Percentiles rank a stretch among this genome's conserved stretches.
These are phyloP conservation scores for Reinhardtius hippoglossoides DNA, from an alignment of 2,113 vertebrate species.

Conservation along the genomic window DNA sequence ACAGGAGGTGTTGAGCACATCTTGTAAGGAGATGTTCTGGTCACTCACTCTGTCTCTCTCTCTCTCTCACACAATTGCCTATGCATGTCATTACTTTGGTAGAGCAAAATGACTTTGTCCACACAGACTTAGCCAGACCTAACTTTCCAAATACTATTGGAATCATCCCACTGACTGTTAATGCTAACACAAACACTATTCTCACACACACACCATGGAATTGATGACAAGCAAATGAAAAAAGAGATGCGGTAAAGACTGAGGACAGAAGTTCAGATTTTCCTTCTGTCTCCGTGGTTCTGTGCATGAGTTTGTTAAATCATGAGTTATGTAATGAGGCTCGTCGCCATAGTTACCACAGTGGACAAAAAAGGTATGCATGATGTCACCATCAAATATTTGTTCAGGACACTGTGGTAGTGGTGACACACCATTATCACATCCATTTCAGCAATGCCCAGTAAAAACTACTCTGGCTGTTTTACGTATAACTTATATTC, in stretches of 20 bases:
- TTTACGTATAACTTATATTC: background rate
- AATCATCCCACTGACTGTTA: constrained; percentile 34
- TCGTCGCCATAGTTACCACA: constrained; percentile 50
- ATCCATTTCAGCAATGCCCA: background rate
- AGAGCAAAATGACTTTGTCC: constrained; percentile 42
- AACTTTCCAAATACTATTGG: constrained; percentile 52
- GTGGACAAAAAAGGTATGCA: constrained; percentile 22
- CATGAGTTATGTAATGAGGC: constrained; percentile 63
- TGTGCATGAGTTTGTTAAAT: constrained; percentile 49
- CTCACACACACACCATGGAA: background rate
- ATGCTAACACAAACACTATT: constrained; percentile 9
- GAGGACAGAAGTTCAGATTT: constrained; percentile 45
- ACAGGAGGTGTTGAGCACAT: constrained; percentile 50
- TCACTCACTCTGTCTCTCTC: constrained; percentile 38
- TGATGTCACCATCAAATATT: constrained; percentile 45
- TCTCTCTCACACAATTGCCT: constrained; percentile 30
- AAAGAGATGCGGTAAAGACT: constrained; percentile 3
- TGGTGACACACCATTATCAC: constrained; percentile 35
- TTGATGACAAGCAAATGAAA: constrained; percentile 23
- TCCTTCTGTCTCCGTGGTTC: constrained; percentile 35
- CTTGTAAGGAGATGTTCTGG: constrained; percentile 8
- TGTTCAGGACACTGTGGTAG: constrained; percentile 8
- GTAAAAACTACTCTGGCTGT: background rate
- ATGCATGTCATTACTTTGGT: constrained; percentile 55
- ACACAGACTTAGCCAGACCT: constrained; percentile 20